phyloP scores from a whole-genome alignment of 2,113 vertebrate genomes.

The Pao palembangensis region DNA sequence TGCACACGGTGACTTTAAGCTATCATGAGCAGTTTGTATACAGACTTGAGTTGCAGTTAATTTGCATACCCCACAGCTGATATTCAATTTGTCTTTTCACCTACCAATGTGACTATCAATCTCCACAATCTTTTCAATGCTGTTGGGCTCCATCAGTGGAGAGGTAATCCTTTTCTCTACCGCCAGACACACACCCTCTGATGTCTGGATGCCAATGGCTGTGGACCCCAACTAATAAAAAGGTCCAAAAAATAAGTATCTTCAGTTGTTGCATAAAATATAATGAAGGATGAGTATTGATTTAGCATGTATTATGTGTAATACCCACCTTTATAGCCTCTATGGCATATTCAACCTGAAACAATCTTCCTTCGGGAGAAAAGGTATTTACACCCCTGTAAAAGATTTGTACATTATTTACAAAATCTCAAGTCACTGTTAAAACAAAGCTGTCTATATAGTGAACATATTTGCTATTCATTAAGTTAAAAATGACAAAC shows the following conservation, averaged over 20 bases:
- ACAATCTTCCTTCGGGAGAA: slow-evolving; percentile 96
- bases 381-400: slow-evolving; percentile 97
- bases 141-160: slow-evolving; percentile 96
- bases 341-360: slow-evolving; percentile 99
- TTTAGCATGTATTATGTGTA: background rate
- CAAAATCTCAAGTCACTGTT: background rate
- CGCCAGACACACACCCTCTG: slow-evolving; percentile 93
- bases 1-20: too few relatives aligned
- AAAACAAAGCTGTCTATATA: background rate
- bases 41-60: background rate
- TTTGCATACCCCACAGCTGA: background rate
- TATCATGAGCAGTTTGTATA: background rate
- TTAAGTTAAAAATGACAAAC: too few relatives aligned
- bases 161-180: slow-evolving; percentile 99
- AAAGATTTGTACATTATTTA: slow-evolving; percentile 23
- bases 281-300: background rate
- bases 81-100: background rate
- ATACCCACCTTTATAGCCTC: slow-evolving; percentile 93
- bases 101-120: slow-evolving; percentile 95
- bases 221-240: slow-evolving; percentile 88
- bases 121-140: slow-evolving; percentile 99
- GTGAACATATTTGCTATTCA: too few relatives aligned
- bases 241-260: background rate
- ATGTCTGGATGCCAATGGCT: slow-evolving; percentile 96
- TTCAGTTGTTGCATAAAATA: background rate